phyloP scores from a whole-genome alignment of 2,797 vertebrate genomes.

The Hoplostethus mediterraneus region DNA sequence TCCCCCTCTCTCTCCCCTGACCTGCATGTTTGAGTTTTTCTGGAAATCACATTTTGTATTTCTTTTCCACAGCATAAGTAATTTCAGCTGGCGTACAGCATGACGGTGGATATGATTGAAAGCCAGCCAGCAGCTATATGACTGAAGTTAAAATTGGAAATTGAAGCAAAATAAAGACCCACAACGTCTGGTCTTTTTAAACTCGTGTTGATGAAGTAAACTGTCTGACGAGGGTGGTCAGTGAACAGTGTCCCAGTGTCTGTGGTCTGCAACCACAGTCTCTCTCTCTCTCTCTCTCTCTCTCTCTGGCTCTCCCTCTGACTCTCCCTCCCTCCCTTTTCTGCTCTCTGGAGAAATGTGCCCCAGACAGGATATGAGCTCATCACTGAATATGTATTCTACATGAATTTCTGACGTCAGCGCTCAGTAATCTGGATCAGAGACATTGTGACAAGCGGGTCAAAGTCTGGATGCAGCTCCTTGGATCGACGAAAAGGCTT shows the following conservation, averaged over 20 bases:
- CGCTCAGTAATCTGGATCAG: constrained; percentile 64
- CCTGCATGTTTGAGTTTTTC: constrained; percentile 11
- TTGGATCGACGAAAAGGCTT: constrained; percentile 41
- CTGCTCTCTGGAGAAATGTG: constrained; percentile 66
- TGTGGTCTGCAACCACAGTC: constrained; percentile 61
- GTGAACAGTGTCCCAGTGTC: constrained; percentile 56
- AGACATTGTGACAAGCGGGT: constrained; percentile 60
- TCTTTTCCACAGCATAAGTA: constrained; percentile 33
- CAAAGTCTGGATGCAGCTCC: constrained; percentile 42
- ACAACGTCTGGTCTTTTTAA: constrained; percentile 48
- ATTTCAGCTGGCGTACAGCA: constrained; percentile 26
- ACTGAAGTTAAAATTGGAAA: constrained; percentile 51
- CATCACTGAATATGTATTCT: constrained; percentile 73
- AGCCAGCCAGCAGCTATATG: constrained; percentile 24
- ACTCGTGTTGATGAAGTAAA: constrained; percentile 64
- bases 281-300: constrained; percentile 50
- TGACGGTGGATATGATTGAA: constrained; percentile 38
- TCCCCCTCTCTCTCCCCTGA: too few species aligned
- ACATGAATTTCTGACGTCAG: constrained; percentile 60
- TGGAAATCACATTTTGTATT: constrained; percentile 53
- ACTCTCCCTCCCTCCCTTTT: constrained; percentile 37
- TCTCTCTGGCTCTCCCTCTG: constrained; percentile 50
- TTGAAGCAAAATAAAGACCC: constrained; percentile 50
- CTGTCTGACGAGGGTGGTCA: constrained; percentile 45
- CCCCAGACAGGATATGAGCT: constrained; percentile 84